phyloP scores from a whole-genome alignment of 2,888 invertebrate genomes.

The Cataglyphis altisquamis region DNA sequence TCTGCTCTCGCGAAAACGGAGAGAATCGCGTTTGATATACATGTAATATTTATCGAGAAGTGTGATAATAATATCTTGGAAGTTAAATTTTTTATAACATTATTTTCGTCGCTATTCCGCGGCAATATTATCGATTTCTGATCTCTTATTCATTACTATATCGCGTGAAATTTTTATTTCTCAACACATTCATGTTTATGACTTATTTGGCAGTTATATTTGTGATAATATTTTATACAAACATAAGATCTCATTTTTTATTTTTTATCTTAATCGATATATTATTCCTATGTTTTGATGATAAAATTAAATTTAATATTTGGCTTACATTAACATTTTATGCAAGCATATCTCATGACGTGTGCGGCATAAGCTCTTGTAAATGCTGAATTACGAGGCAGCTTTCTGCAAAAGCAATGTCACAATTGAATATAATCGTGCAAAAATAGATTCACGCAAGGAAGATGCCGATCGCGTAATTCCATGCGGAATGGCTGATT shows the following conservation, averaged over 20 bases:
- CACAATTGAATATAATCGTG: conserved; percentile 12
- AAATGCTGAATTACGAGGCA: not conserved
- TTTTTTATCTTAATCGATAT: not conserved
- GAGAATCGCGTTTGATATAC: not conserved
- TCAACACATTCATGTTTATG: not conserved
- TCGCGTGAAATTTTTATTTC: not conserved
- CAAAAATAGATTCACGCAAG: conserved; percentile 30
- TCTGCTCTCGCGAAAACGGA: not conserved
- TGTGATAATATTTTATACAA: not conserved
- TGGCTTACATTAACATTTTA: not conserved
- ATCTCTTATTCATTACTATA: not conserved
- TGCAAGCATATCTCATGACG: not conserved
- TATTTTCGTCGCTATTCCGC: not conserved
- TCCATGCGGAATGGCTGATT: conserved; percentile 34
- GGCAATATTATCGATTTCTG: not conserved
- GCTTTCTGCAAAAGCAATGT: conserved; percentile 3
- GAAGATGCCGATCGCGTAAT: conserved; percentile 30
- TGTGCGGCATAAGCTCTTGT: not conserved
- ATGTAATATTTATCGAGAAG: not conserved
- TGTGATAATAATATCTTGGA: not conserved
- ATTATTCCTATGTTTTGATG: not conserved
- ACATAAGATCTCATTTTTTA: not conserved
- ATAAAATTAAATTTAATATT: not conserved
- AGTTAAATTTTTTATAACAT: not conserved
- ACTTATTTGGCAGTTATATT: not conserved